Conservation (phyloP, 2,113 vertebrate genomes). For the Laticauda colubrina region DNA sequence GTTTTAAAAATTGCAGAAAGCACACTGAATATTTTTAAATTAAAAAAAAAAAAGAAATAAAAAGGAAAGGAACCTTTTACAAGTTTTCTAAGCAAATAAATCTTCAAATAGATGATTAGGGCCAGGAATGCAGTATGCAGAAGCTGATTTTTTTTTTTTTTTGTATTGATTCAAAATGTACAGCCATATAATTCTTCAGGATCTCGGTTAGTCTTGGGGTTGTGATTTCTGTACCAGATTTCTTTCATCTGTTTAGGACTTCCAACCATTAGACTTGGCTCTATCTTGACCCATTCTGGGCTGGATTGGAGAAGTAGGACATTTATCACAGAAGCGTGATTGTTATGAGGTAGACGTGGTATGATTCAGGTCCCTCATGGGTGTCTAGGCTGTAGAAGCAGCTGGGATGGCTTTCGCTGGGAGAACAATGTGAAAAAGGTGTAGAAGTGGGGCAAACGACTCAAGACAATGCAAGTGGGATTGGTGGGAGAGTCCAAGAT, state of each 20-base stretch:
- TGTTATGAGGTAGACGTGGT: not conserved
- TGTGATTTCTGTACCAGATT: not conserved
- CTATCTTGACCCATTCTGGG: not conserved
- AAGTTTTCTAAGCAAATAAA: not conserved
- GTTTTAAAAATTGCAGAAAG: not conserved
- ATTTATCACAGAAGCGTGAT: not conserved
- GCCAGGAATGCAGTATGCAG: not conserved
- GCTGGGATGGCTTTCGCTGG: not conserved
- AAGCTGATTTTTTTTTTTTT: not conserved
- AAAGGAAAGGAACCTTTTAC: not conserved
- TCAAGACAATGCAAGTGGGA: not conserved
- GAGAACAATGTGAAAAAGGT: not conserved
- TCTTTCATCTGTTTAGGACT: not conserved
- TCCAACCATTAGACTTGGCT: not conserved
- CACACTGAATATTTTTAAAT: not conserved
- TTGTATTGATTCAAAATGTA: not conserved
- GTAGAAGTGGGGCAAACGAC: not conserved
- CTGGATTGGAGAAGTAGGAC: not conserved
- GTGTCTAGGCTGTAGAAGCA: not conserved
- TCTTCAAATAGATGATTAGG: not conserved
- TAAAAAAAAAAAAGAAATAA: not conserved
- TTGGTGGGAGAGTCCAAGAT: not conserved
- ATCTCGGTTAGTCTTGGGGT: not conserved
- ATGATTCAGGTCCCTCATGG: not conserved
- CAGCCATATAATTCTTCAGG: not conserved